These are phyloP conservation scores for Craterocephalus amniculus DNA, from an alignment of 2,797 vertebrate genomes.

Conservation along the genomic window DNA sequence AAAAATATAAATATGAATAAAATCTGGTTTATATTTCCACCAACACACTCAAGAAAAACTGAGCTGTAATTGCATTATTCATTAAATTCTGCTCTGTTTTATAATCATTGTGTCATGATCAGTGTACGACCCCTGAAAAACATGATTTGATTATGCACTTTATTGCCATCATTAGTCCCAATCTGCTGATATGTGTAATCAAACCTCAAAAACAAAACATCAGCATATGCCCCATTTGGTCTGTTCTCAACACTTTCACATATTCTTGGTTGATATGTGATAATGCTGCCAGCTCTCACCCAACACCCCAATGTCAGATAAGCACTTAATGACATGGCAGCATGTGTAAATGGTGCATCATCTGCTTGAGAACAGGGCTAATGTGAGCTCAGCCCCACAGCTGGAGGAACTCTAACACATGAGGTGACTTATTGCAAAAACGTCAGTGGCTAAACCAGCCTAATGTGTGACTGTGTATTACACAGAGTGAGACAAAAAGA, in stretches of 20 bases:
- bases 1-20: too few species aligned
- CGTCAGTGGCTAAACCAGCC: slow-evolving; percentile 35
- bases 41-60: too few species aligned
- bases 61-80: too few species aligned
- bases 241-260: slow-evolving; percentile 28
- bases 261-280: slow-evolving; percentile 28
- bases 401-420: slow-evolving; percentile 44
- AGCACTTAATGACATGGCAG: slow-evolving; percentile 58
- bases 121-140: too few species aligned
- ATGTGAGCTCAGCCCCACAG: slow-evolving; percentile 55
- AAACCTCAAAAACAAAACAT: slow-evolving; percentile 15
- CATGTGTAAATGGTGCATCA: slow-evolving; percentile 62
- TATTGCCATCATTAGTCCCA: slow-evolving; percentile 9
- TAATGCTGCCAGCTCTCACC: slow-evolving; percentile 32
- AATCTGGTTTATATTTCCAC: too few species aligned
- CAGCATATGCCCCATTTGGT: slow-evolving; percentile 13
- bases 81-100: too few species aligned
- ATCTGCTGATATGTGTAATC: background rate
- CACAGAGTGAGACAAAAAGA: slow-evolving; percentile 11
- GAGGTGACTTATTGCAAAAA: slow-evolving; percentile 45
- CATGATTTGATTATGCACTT: background rate
- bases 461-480: slow-evolving; percentile 24
- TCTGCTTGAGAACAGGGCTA: slow-evolving; percentile 45
- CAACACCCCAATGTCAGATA: slow-evolving; percentile 54
- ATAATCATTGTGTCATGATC: too few species aligned